Conservation (phyloP, 2,888 invertebrate species). For the Amphipoea lucens region DNA sequence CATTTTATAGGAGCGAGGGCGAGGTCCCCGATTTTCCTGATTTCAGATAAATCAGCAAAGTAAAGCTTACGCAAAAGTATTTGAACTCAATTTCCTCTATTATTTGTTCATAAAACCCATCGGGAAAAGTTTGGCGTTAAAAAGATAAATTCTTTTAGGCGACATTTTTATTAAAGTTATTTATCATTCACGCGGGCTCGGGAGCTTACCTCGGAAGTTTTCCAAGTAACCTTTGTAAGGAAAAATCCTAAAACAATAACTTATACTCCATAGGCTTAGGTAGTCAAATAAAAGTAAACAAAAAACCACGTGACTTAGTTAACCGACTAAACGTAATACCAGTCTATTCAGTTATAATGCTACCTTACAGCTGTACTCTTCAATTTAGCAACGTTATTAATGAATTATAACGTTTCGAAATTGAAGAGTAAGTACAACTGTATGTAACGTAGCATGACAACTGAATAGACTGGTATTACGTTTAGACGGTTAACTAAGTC, state of each 20-base stretch:
- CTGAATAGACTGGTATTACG: too few species aligned
- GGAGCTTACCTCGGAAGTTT: conserved; percentile 48
- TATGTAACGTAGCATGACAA: too few species aligned
- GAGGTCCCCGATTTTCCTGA: conserved; percentile 1
- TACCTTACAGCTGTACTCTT: too few species aligned
- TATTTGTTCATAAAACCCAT: conserved; percentile 36
- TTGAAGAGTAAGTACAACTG: too few species aligned
- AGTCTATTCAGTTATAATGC: too few species aligned
- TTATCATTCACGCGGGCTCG: conserved; percentile 49
- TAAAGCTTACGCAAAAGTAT: conserved; percentile 14
- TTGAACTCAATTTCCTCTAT: conserved; percentile 25
- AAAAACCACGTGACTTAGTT: too few species aligned
- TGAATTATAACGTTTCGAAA: too few species aligned
- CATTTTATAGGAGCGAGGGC: neutral
- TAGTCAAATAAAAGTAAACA: too few species aligned
- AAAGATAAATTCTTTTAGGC: conserved; percentile 38
- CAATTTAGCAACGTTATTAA: too few species aligned
- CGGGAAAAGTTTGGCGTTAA: conserved; percentile 42
- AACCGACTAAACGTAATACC: too few species aligned
- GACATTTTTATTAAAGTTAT: conserved; percentile 59
- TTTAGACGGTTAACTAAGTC: too few species aligned
- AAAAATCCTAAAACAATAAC: conserved; percentile 47
- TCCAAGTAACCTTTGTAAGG: conserved; percentile 23
- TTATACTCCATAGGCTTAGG: neutral
- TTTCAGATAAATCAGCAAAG: conserved; percentile 22